Base-by-base conservation (phyloP, 2,113 vertebrate species). In the Campylomormyrus numenius region DNA sequence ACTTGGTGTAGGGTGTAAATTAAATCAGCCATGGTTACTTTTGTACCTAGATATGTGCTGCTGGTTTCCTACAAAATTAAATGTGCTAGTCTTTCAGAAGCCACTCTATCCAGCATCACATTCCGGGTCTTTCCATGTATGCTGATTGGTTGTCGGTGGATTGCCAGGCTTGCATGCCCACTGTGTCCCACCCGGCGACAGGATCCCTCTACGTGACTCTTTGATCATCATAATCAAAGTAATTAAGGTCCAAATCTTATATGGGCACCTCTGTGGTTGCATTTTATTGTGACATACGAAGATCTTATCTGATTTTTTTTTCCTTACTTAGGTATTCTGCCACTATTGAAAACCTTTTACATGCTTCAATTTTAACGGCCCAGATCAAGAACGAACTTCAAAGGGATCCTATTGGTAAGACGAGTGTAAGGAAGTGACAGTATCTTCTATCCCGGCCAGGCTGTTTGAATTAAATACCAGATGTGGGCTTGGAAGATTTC, bases 321-420 rank as follows among this genome's bases (percentile, higher is more conserved):
- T 0, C 74, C 35, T 80, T 80, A 42, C 31, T 80, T 42, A 42
- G 17, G 35, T 80, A 42, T 42, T 74, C 15, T 80, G 74, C 74
- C 74, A 19, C 84, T n/a, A 49, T 86, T 5, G 10, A 48, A 27
- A 27, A 49, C 21, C n/a, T 70, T 27, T 66, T 11, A n/a, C 62
- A 66, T 77, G 35, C 35, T 39, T 80, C 35, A 80, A 80, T 80
- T 80, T 80, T 42, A 80, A 80, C 5, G 5, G 35, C 2, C 13
- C 74, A 77, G 74, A 39, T 48, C 19, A 46, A 88, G 24, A 91
- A 83, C 35, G 39, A 48, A 89, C 85, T 92, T 93, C 92, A 94
- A 93, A 94, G 92, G 84, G 70, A n/a, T 3, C 3, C 8, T 8
- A 77, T 89, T 84, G 89, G 91, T 91, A 90, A 89, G 87, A 85